Evolutionary conservation across 2,113 vertebrate genomes (phyloP).

Genomic region (Blennius ocellaris): DNA sequence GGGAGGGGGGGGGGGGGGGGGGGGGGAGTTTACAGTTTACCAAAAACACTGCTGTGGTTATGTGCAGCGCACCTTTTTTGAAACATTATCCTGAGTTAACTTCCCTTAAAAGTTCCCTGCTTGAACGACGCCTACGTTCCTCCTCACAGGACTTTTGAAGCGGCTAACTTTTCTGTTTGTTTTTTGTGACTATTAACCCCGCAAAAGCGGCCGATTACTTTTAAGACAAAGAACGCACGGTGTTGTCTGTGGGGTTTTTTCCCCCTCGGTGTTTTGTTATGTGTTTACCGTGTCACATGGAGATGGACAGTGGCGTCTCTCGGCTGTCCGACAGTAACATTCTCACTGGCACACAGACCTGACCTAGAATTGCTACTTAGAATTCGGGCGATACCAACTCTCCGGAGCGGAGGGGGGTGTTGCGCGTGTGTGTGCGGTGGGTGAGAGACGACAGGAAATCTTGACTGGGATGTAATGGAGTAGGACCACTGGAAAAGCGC

Average conservation of each 20-base stretch:
- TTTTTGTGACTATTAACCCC: not conserved
- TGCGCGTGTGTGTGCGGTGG: too few relatives aligned
- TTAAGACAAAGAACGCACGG: not conserved
- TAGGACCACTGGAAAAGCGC: conserved; percentile 81
- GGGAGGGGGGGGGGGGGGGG: too few relatives aligned
- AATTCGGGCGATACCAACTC: conserved; percentile 84
- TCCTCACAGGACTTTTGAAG: conserved; percentile 18
- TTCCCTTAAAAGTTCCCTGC: conserved; percentile 30
- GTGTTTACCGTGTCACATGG: conserved; percentile 19
- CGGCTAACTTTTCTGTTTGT: conserved; percentile 3
- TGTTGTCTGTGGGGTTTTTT: not conserved
- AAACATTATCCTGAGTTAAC: not conserved
- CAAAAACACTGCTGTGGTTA: too few relatives aligned
- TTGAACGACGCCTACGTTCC: not conserved
- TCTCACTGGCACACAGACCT: conserved; percentile 83
- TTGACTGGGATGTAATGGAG: conserved; percentile 83
- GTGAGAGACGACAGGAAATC: conserved; percentile 74
- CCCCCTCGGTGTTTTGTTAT: not conserved
- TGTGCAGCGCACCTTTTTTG: not conserved
- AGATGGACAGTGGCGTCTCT: conserved; percentile 40
- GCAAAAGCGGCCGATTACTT: not conserved
- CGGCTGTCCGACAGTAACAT: conserved; percentile 67
- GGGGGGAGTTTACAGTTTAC: too few relatives aligned
- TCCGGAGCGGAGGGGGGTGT: conserved; percentile 59
- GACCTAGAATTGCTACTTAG: conserved; percentile 87